phyloP scores from a whole-genome alignment of 1,140 invertebrate genomes.

The Macrosteles quadrilineatus region DNA sequence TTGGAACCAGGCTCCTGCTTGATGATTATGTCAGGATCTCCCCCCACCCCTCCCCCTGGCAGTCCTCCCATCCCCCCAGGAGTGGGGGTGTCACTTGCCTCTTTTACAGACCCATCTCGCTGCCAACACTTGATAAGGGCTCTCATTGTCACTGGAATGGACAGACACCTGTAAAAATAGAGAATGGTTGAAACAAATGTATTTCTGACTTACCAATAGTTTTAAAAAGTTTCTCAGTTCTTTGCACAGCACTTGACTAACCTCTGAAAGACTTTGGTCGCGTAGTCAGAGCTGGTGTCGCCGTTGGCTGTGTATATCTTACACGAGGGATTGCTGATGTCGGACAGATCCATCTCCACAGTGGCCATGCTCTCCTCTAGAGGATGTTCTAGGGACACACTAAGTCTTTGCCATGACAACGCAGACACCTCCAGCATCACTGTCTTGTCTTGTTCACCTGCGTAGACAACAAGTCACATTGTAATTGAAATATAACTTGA shows the following conservation, averaged over 20 bases:
- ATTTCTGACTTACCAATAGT: too few species aligned
- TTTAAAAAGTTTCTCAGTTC: neutral
- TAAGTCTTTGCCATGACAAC: conserved; percentile 84
- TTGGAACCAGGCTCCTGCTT: conserved; percentile 55
- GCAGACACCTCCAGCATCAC: conserved; percentile 91
- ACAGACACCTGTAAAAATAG: conserved; percentile 67
- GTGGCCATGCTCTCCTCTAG: conserved; percentile 90
- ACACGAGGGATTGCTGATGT: conserved; percentile 71
- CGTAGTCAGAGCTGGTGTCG: conserved; percentile 72
- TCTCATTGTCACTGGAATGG: conserved; percentile 86
- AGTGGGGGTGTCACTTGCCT: neutral
- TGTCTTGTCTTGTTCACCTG: conserved; percentile 70
- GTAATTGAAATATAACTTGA: too few species aligned
- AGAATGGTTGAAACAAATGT: conserved; percentile 32
- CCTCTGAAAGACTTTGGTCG: conserved; percentile 84
- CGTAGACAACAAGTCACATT: conserved; percentile 31
- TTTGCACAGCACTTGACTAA: conserved; percentile 43
- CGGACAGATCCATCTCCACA: conserved; percentile 83
- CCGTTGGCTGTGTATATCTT: conserved; percentile 61
- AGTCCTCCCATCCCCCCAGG: conserved; percentile 19
- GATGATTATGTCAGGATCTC: conserved; percentile 52
- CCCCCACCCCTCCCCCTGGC: conserved; percentile 33
- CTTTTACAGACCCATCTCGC: conserved; percentile 35
- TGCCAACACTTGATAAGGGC: conserved; percentile 68
- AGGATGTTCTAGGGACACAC: conserved; percentile 90